Evolutionary conservation across 1,140 invertebrate species (phyloP).

Genomic region (Tetragonula clypearis): DNA sequence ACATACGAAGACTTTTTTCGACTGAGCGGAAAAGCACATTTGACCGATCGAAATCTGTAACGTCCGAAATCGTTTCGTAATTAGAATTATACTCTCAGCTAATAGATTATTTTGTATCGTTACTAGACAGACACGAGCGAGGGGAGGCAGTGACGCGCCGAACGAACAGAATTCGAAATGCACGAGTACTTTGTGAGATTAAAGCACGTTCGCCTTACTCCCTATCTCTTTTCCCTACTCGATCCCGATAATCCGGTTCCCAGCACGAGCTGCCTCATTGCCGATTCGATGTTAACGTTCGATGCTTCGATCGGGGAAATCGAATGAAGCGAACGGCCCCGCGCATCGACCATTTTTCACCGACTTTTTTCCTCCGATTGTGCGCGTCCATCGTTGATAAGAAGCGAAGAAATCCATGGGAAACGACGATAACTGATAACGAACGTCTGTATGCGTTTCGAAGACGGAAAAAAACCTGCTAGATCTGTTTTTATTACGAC

Average conservation of each 20-base stretch:
- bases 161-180: constrained; percentile 37
- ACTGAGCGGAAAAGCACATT: background rate
- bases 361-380: constrained; percentile 5
- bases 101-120: constrained; percentile 25
- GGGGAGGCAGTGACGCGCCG: background rate
- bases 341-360: constrained; percentile 5
- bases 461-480: no score
- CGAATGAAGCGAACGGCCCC: constrained; percentile 5
- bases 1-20: background rate
- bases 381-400: background rate
- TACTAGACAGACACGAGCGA: background rate
- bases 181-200: constrained; percentile 45
- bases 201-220: constrained; percentile 32
- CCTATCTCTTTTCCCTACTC: constrained; percentile 2
- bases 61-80: background rate
- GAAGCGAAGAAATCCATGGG: constrained; percentile 9
- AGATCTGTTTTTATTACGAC: background rate
- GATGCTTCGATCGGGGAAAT: constrained; percentile 14
- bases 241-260: constrained; percentile 29
- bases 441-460: background rate
- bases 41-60: background rate
- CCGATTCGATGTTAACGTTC: constrained; percentile 28
- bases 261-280: constrained; percentile 18
- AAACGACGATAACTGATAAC: constrained; percentile 23
- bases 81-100: background rate